Evolutionary conservation across 2,797 vertebrate genomes (phyloP).

Genomic region (Xerus rutilus): DNA sequence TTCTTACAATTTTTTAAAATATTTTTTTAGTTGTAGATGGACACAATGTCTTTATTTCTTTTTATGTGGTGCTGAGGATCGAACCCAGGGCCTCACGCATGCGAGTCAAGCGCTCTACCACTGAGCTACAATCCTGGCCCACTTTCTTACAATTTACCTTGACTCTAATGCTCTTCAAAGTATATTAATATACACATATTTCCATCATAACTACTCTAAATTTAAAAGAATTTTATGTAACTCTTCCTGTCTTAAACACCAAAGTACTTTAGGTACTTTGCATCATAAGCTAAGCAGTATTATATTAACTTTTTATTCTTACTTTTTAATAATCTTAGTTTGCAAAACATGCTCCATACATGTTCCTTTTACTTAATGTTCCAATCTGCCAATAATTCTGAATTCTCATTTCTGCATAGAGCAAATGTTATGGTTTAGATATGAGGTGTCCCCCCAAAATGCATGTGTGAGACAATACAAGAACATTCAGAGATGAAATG

Average conservation of each 20-base stretch:
- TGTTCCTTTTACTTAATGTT: conserved; percentile 23
- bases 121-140: too few relatives aligned
- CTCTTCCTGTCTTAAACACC: conserved; percentile 24
- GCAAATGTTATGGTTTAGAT: too few relatives aligned
- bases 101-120: too few relatives aligned
- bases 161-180: not conserved
- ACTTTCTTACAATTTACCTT: not conserved
- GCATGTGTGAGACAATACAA: too few relatives aligned
- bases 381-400: not conserved
- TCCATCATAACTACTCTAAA: not conserved
- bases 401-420: conserved; percentile 40
- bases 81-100: too few relatives aligned
- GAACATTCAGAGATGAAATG: too few relatives aligned
- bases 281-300: not conserved
- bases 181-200: conserved; percentile 11
- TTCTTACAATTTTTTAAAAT: not conserved
- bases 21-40: too few relatives aligned
- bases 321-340: conserved; percentile 17
- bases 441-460: too few relatives aligned
- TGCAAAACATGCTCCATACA: conserved; percentile 24
- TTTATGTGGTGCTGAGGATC: too few relatives aligned
- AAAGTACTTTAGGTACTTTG: not conserved
- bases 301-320: not conserved
- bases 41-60: too few relatives aligned
- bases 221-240: conserved; percentile 38